Conservation (phyloP, 2,888 invertebrate genomes). For the Caenorhabditis sulstoni region DNA sequence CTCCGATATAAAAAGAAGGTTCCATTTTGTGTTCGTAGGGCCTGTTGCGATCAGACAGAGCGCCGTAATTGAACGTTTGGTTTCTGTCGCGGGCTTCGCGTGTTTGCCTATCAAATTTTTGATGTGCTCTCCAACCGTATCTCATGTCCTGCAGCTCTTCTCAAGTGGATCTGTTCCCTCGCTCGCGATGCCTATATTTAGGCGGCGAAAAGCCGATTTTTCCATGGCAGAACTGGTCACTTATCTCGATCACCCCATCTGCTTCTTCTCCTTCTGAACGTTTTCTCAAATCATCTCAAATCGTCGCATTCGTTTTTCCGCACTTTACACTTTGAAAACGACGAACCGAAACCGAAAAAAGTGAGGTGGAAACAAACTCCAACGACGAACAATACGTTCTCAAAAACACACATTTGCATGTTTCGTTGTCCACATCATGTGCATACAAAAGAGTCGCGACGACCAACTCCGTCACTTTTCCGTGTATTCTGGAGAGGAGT, state of each 20-base stretch:
- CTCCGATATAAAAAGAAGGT: too few species aligned
- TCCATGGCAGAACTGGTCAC: constrained; percentile 27
- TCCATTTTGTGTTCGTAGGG: too few species aligned
- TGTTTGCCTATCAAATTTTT: constrained; percentile 44
- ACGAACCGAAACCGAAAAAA: not conserved
- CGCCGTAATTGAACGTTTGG: not conserved
- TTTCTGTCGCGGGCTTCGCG: not conserved
- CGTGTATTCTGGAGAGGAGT: constrained; percentile 14
- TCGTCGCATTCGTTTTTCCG: not conserved
- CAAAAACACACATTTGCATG: constrained; percentile 15
- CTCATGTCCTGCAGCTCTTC: constrained; percentile 27
- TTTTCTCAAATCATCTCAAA: constrained; percentile 3
- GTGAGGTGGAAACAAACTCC: not conserved
- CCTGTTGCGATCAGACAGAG: too few species aligned
- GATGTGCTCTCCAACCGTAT: constrained; percentile 1
- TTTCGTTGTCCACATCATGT: not conserved
- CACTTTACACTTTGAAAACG: constrained; percentile 1
- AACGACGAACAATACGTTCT: not conserved
- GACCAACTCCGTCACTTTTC: constrained; percentile 22
- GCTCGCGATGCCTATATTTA: constrained; percentile 26
- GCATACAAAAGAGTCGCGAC: not conserved
- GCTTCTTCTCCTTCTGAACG: not conserved
- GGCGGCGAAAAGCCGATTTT: constrained; percentile 1
- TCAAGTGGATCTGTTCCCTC: constrained; percentile 26
- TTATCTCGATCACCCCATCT: constrained; percentile 19